phyloP scores from a whole-genome alignment of 1,140 invertebrate genomes.

The Solenopsis fugax region DNA sequence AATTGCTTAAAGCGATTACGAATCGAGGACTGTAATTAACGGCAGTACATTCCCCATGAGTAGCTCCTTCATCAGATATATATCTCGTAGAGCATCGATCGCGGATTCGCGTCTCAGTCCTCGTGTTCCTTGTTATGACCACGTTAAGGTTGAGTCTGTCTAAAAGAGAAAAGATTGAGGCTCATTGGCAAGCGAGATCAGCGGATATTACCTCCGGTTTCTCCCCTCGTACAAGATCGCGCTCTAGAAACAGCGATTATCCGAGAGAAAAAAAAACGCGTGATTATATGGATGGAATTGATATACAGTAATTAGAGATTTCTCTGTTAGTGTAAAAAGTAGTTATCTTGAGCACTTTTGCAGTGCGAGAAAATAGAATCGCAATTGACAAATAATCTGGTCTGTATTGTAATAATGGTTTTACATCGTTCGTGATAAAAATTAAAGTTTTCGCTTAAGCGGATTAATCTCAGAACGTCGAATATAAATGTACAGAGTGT shows the following conservation, averaged over 20 bases:
- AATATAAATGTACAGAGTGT: neutral
- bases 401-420: neutral
- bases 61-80: constrained; percentile 11
- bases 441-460: neutral
- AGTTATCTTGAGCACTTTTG: neutral
- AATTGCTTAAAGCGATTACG: constrained; percentile 30
- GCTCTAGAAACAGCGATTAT: neutral
- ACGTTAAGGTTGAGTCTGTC: neutral
- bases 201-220: neutral
- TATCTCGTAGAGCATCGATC: constrained; percentile 7
- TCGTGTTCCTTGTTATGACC: constrained; percentile 7
- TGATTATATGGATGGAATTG: neutral
- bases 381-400: neutral
- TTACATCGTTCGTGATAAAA: neutral
- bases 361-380: neutral
- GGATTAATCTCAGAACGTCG: neutral
- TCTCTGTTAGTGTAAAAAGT: neutral
- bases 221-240: neutral
- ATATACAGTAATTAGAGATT: constrained; percentile 4
- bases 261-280: neutral
- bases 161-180: neutral
- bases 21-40: constrained; percentile 59
- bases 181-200: neutral
- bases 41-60: constrained; percentile 61
- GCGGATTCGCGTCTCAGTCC: constrained; percentile 25